Conservation (phyloP, 2,888 invertebrate genomes). For the Clusia tigrina region DNA sequence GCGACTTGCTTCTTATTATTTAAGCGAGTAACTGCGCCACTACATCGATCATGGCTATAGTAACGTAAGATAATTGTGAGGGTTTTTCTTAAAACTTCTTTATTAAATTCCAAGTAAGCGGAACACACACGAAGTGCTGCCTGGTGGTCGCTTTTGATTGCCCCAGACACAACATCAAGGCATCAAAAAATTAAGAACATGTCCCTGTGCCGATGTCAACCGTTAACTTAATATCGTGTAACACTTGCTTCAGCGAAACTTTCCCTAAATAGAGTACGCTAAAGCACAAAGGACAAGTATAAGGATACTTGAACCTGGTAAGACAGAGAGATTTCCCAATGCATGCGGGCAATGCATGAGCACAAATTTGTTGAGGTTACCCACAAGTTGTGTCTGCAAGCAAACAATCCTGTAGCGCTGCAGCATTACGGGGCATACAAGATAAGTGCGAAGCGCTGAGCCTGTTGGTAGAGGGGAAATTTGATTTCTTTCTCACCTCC, state of each 20-base stretch:
- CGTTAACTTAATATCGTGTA: conserved; percentile 49
- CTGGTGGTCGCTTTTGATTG: conserved; percentile 39
- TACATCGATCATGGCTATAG: too few species aligned
- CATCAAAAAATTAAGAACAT: conserved; percentile 41
- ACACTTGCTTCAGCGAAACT: conserved; percentile 55
- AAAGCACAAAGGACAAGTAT: conserved; percentile 15
- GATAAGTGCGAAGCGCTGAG: background rate
- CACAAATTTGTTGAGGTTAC: conserved; percentile 52
- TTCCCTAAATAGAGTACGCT: too few species aligned
- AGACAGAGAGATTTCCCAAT: background rate
- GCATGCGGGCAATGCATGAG: conserved; percentile 51
- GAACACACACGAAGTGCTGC: background rate
- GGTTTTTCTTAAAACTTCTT: background rate
- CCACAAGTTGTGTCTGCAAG: conserved; percentile 50
- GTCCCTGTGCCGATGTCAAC: conserved; percentile 36
- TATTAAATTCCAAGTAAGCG: background rate
- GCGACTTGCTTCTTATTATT: too few species aligned
- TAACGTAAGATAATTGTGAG: too few species aligned
- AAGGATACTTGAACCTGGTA: conserved; percentile 15
- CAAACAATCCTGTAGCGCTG: conserved; percentile 27
- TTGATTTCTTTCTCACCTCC: conserved; percentile 62
- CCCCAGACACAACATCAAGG: conserved; percentile 35
- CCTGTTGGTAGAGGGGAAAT: conserved; percentile 18
- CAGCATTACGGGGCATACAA: background rate
- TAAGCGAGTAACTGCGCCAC: too few species aligned